A percentile compares a stretch with the other conserved stretches of the same genome.
These are phyloP conservation scores for Drosophila melanica DNA, from an alignment of 1,140 invertebrate genomes.

Conservation along the genomic window DNA sequence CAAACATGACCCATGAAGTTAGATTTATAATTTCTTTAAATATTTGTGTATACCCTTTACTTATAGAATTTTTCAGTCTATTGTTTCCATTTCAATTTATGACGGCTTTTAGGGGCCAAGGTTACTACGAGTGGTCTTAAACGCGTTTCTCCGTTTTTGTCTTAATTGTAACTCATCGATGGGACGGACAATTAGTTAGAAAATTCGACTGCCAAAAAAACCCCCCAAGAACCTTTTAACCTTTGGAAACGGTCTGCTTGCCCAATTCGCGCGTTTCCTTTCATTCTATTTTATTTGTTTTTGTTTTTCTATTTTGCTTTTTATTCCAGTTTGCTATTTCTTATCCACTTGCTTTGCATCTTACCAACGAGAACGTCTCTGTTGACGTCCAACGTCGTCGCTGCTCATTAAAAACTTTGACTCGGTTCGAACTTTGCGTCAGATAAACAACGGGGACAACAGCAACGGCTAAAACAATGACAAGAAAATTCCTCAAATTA, in stretches of 20 bases:
- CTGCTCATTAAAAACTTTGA: slow-evolving; percentile 76
- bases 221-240: slow-evolving; percentile 1
- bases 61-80: too few species aligned
- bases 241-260: slow-evolving; percentile 1
- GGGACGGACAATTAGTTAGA: slow-evolving; percentile 4
- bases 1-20: too few species aligned
- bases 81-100: too few species aligned
- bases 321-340: slow-evolving; percentile 5
- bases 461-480: slow-evolving; percentile 48
- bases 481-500: slow-evolving; percentile 58
- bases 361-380: slow-evolving; percentile 9
- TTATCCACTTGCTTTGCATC: slow-evolving; percentile 28
- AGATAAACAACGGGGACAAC: slow-evolving; percentile 70
- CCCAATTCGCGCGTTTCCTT: neutral
- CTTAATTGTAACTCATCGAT: slow-evolving; percentile 12
- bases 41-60: too few species aligned
- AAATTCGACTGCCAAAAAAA: slow-evolving; percentile 22
- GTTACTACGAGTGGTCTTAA: too few species aligned
- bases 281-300: neutral
- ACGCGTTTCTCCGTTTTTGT: neutral
- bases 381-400: slow-evolving; percentile 71
- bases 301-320: neutral
- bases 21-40: too few species aligned
- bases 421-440: slow-evolving; percentile 69
- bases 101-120: too few species aligned